These are phyloP conservation scores for Sigmodon hispidus DNA, from an alignment of 2,113 vertebrate species.

Conservation along the genomic window DNA sequence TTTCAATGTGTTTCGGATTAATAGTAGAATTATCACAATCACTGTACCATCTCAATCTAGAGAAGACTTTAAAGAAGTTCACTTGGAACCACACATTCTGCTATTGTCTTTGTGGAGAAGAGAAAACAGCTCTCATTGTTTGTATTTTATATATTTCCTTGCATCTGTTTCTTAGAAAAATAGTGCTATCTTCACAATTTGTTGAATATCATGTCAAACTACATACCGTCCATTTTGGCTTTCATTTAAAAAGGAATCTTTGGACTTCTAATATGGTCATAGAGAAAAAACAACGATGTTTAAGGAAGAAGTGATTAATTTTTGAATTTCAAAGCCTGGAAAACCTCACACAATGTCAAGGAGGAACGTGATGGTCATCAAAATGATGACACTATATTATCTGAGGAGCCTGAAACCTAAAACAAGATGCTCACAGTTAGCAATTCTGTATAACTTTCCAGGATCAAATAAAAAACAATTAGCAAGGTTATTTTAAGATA, in stretches of 20 bases:
- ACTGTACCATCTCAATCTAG: neutral
- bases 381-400: neutral
- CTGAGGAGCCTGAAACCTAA: neutral
- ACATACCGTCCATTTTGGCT: neutral
- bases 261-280: neutral
- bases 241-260: neutral
- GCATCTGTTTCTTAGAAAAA: neutral
- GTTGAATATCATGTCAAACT: neutral
- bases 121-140: neutral
- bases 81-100: neutral
- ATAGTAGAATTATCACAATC: neutral
- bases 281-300: neutral
- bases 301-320: neutral
- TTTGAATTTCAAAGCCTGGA: neutral
- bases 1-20: conserved; percentile 22
- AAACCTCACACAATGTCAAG: neutral
- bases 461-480: neutral
- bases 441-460: neutral
- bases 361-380: neutral
- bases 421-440: neutral
- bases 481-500: neutral
- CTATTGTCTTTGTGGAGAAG: neutral
- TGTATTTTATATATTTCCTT: neutral
- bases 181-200: neutral
- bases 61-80: conserved; percentile 11